phyloP scores from a whole-genome alignment of 2,888 invertebrate genomes.

The Scaptomyza flava region DNA sequence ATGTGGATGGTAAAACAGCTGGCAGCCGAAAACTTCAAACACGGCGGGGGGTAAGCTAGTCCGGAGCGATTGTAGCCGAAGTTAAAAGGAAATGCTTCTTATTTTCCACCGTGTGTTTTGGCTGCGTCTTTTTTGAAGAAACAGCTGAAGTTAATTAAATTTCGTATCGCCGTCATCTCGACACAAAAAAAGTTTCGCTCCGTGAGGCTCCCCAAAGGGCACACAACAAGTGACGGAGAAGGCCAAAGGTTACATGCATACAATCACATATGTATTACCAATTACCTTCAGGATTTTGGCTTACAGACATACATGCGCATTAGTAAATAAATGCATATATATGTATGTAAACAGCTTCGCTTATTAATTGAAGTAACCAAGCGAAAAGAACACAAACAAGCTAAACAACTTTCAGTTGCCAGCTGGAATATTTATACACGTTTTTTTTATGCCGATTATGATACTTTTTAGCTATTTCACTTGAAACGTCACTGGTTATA shows the following conservation, averaged over 20 bases:
- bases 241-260: conserved; percentile 22
- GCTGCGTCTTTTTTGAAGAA: conserved; percentile 21
- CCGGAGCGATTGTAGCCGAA: conserved; percentile 13
- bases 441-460: conserved; percentile 5
- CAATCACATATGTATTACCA: not conserved
- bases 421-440: conserved; percentile 20
- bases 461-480: not conserved
- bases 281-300: conserved; percentile 20
- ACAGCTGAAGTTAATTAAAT: conserved; percentile 60
- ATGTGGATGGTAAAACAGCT: conserved; percentile 67
- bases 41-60: conserved; percentile 11
- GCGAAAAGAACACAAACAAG: conserved; percentile 66
- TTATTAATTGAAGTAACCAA: conserved; percentile 70
- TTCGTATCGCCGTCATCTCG: conserved; percentile 7
- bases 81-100: conserved; percentile 28
- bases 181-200: conserved; percentile 26
- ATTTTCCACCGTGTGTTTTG: conserved; percentile 13
- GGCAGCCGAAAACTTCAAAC: conserved; percentile 44
- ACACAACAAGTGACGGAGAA: conserved; percentile 61
- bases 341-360: conserved; percentile 28
- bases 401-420: conserved; percentile 55
- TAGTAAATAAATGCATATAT: conserved; percentile 7
- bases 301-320: conserved; percentile 12
- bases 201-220: conserved; percentile 22
- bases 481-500: conserved; percentile 24